Conservation (phyloP, 2,888 invertebrate genomes). For the Tanaodytes sp. region DNA sequence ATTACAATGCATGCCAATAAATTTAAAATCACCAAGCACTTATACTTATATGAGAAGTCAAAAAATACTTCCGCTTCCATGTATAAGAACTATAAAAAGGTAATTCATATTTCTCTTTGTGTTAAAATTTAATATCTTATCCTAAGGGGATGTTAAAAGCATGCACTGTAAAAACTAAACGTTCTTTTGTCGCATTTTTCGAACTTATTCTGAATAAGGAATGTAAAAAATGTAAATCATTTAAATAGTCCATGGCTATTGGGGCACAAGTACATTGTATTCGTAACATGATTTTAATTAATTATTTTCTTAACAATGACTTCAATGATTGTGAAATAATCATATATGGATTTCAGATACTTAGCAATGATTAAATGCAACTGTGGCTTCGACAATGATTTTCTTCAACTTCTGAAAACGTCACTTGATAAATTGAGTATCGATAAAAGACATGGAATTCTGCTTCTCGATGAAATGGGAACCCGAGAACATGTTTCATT, state of each 20-base stretch:
- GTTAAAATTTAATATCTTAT: no score
- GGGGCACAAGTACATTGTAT: no score
- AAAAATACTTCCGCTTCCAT: constrained; percentile 3
- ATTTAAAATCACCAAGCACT: constrained; percentile 18
- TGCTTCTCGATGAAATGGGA: no score
- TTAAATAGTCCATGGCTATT: no score
- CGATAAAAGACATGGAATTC: constrained; percentile 15
- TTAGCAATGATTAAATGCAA: constrained; percentile 10
- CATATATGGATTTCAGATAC: constrained; percentile 18
- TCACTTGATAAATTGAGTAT: constrained; percentile 8
- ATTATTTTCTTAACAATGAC: not conserved
- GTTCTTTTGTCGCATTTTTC: not conserved
- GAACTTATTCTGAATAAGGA: no score
- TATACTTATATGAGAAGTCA: constrained; percentile 5
- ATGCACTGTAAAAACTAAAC: not conserved
- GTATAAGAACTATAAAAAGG: constrained; percentile 3
- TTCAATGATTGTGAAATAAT: not conserved
- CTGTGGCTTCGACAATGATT: constrained; percentile 18
- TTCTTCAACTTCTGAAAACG: constrained; percentile 1
- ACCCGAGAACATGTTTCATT: constrained; percentile 7
- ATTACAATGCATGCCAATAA: constrained; percentile 2
- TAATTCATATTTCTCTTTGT: not conserved
- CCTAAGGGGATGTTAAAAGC: no score
- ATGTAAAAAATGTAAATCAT: no score
- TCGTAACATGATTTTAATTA: no score